Evolutionary conservation across 2,888 invertebrate species (phyloP).

Genomic region (Macrophya alboannulata): DNA sequence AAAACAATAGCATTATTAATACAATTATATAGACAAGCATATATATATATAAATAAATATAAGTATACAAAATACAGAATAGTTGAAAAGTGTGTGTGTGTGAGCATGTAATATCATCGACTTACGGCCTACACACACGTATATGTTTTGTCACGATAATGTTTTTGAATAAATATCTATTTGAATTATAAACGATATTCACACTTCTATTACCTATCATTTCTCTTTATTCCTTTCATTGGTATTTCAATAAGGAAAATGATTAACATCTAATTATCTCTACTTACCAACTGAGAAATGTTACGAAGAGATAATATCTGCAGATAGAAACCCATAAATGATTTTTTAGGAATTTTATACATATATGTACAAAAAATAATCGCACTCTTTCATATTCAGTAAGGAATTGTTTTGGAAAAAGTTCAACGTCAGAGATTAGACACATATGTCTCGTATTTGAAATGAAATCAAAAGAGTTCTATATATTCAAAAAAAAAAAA

Average conservation of each 20-base stretch:
- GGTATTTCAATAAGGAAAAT: no score
- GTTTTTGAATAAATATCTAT: slow-evolving; percentile 78
- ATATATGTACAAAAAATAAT: no score
- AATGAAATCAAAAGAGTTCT: no score
- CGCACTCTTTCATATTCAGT: no score
- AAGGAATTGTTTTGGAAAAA: no score
- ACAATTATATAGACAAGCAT: slow-evolving; percentile 55
- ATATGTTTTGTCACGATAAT: slow-evolving; percentile 77
- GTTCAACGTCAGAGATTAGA: no score
- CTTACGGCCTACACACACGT: slow-evolving; percentile 66
- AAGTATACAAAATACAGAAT: slow-evolving; percentile 55
- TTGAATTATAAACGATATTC: slow-evolving; percentile 70
- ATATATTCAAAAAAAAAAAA: no score
- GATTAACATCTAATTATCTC: not conserved
- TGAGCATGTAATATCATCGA: slow-evolving; percentile 64
- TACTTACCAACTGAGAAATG: not conserved
- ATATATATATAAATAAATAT: slow-evolving; percentile 36
- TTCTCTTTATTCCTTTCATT: not conserved
- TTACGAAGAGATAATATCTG: not conserved
- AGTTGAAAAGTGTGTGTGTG: slow-evolving; percentile 67
- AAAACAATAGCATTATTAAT: slow-evolving; percentile 58
- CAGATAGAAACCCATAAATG: no score
- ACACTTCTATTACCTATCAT: not conserved
- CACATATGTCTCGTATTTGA: no score
- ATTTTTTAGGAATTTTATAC: no score